These are phyloP conservation scores for Trachelus iudaicus DNA, from an alignment of 2,888 invertebrate genomes.

Conservation along the genomic window DNA sequence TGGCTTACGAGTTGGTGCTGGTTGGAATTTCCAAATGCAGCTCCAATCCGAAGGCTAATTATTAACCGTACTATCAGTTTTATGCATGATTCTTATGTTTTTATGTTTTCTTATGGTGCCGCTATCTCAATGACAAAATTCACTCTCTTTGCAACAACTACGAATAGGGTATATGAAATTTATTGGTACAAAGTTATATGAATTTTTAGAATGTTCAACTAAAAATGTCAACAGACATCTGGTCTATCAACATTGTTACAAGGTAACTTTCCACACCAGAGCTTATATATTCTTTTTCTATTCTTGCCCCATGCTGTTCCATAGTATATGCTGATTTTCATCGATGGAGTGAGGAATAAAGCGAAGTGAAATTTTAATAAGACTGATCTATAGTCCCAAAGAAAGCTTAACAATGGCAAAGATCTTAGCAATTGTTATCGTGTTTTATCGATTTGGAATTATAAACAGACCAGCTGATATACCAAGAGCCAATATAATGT, in stretches of 20 bases:
- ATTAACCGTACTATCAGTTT: no score
- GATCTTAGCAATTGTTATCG: neutral
- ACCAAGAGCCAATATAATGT: slow-evolving; percentile 10
- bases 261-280: neutral
- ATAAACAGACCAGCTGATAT: slow-evolving; percentile 22
- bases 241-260: neutral
- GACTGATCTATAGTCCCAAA: neutral
- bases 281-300: neutral
- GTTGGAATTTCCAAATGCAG: no score
- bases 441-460: neutral
- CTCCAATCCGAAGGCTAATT: no score
- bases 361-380: neutral
- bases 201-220: neutral
- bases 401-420: neutral
- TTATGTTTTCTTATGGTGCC: neutral
- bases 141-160: neutral
- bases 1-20: no score
- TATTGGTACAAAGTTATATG: neutral
- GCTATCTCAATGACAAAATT: neutral
- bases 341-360: neutral
- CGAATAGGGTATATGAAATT: neutral
- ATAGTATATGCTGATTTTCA: neutral
- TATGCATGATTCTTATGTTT: neutral
- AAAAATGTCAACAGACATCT: neutral
- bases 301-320: neutral